Conservation (phyloP, 2,888 invertebrate genomes). For the Bombyx huttoni region DNA sequence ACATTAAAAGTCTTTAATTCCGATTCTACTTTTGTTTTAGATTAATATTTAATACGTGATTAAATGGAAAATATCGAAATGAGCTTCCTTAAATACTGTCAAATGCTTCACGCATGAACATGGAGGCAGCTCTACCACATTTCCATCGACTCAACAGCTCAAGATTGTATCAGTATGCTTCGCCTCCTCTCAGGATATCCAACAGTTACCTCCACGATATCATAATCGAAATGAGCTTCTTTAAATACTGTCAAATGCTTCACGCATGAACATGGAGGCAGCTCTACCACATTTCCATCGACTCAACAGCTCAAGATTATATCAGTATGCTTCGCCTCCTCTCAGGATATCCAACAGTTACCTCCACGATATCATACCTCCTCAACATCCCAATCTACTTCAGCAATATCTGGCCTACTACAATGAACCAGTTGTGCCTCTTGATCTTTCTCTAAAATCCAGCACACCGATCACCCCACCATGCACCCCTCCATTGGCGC, state of each 20-base stretch:
- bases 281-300: slow-evolving; percentile 57
- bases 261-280: slow-evolving; percentile 42
- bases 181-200: slow-evolving; percentile 47
- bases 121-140: slow-evolving; percentile 60
- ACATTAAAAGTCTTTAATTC: background rate
- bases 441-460: slow-evolving; percentile 84
- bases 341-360: slow-evolving; percentile 51
- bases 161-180: slow-evolving; percentile 56
- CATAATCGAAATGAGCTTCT: background rate
- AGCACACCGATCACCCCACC: slow-evolving; percentile 82
- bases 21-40: background rate
- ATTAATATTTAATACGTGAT: background rate
- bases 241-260: background rate
- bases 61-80: background rate
- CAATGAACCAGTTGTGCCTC: slow-evolving; percentile 75
- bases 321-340: slow-evolving; percentile 54
- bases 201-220: slow-evolving; percentile 58
- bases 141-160: slow-evolving; percentile 35
- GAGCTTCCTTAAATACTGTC: background rate
- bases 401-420: slow-evolving; percentile 74
- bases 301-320: slow-evolving; percentile 30
- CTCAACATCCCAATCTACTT: slow-evolving; percentile 54
- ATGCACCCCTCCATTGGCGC: slow-evolving; percentile 79
- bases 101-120: slow-evolving; percentile 12
- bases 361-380: slow-evolving; percentile 55